These are phyloP conservation scores for Plagodis dolabraria DNA, from an alignment of 2,888 invertebrate species.

Conservation along the genomic window DNA sequence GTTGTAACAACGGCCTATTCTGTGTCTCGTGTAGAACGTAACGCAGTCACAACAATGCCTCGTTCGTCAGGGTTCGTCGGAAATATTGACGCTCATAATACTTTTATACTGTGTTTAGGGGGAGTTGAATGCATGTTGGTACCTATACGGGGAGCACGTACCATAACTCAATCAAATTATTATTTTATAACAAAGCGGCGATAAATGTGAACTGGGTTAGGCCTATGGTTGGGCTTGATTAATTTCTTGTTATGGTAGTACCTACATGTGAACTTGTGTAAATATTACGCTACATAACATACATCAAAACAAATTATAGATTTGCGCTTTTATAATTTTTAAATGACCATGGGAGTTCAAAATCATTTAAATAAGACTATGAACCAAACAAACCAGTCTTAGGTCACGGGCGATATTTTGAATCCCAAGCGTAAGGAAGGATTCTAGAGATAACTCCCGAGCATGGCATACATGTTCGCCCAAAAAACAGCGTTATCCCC, in stretches of 20 bases:
- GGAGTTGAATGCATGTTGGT: conserved; percentile 40
- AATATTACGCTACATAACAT: too few relatives aligned
- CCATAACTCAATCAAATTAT: conserved; percentile 28
- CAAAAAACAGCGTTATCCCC: too few relatives aligned
- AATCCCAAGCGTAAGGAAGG: too few relatives aligned
- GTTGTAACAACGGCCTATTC: background rate
- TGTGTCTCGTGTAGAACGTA: conserved; percentile 18
- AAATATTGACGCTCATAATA: conserved; percentile 55
- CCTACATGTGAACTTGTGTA: background rate
- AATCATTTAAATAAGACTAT: too few relatives aligned
- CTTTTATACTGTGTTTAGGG: conserved; percentile 37
- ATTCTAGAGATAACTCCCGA: too few relatives aligned
- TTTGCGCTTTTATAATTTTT: too few relatives aligned
- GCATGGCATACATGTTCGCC: too few relatives aligned
- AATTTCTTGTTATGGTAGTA: background rate
- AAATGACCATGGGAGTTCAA: too few relatives aligned
- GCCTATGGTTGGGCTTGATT: conserved; percentile 9
- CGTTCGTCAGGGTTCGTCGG: conserved; percentile 77
- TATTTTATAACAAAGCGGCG: conserved; percentile 24
- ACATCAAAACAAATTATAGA: too few relatives aligned
- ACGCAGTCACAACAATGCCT: conserved; percentile 64
- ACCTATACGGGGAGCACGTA: conserved; percentile 28
- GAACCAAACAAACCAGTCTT: too few relatives aligned
- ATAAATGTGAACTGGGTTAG: conserved; percentile 26
- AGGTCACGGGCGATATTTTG: too few relatives aligned